Evolutionary conservation across 2,888 invertebrate genomes (phyloP).

Genomic region (Bimastos eiseni): DNA sequence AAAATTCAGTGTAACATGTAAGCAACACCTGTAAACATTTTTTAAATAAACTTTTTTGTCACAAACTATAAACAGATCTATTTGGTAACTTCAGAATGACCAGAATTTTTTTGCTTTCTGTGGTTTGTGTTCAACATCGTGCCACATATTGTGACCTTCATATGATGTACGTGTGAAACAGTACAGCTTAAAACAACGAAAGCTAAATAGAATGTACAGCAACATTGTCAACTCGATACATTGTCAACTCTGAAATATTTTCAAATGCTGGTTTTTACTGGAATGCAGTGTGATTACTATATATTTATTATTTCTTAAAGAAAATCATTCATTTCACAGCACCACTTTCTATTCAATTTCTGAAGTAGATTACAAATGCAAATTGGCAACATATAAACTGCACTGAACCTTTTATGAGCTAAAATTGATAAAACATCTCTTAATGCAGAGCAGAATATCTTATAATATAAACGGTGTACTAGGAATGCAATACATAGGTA

Average conservation of each 20-base stretch:
- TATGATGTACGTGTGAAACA: background rate
- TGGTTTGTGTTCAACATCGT: background rate
- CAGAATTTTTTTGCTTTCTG: background rate
- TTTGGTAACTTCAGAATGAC: conserved; percentile 5
- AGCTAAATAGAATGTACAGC: background rate
- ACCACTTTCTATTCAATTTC: no score
- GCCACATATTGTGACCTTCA: background rate
- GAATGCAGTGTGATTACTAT: background rate
- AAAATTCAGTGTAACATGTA: conserved; percentile 5
- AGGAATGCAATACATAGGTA: background rate
- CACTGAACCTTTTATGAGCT: background rate
- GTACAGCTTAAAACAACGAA: background rate
- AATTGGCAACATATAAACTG: background rate
- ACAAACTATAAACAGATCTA: background rate
- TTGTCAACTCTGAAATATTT: background rate
- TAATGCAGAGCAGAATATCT: background rate
- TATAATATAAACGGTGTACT: background rate
- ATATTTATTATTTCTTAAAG: no score
- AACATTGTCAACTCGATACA: no score
- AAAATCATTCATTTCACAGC: background rate
- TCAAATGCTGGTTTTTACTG: background rate
- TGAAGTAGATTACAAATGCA: background rate
- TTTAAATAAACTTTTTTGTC: background rate
- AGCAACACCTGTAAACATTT: background rate
- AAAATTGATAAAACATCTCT: background rate